Conservation (phyloP, 2,888 invertebrate genomes). For the Julus scandinavius region DNA sequence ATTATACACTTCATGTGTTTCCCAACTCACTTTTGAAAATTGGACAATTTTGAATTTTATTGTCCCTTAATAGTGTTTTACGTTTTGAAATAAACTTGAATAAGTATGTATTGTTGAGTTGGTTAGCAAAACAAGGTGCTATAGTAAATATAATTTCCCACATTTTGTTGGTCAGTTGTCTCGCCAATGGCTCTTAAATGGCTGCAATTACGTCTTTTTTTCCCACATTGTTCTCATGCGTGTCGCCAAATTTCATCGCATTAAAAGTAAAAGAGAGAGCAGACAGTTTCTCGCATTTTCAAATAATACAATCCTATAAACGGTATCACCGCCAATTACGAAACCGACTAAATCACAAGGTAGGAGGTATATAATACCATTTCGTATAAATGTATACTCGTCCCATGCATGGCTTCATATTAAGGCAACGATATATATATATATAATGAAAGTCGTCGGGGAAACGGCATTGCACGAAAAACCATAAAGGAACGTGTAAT, state of each 20-base stretch:
- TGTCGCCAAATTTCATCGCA: not conserved
- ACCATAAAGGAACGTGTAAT: not conserved
- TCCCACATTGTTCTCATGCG: conserved; percentile 3
- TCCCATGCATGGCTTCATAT: not conserved
- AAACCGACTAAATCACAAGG: conserved; percentile 7
- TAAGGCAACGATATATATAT: no score
- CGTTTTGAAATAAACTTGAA: no score
- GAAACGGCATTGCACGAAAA: not conserved
- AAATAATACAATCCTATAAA: not conserved
- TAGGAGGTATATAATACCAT: not conserved
- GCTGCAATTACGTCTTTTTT: not conserved
- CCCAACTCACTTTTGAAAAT: no score
- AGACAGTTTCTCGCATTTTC: not conserved
- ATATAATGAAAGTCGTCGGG: not conserved
- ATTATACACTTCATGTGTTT: no score
- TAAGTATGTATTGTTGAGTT: no score
- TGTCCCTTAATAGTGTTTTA: no score
- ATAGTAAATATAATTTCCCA: not conserved
- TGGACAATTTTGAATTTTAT: no score
- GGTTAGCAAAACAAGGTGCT: no score
- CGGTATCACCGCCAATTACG: conserved; percentile 34
- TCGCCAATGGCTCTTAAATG: not conserved
- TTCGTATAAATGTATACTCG: no score
- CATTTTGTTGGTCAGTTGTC: not conserved
- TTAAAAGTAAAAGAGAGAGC: not conserved